Base-by-base conservation (phyloP, 2,888 invertebrate genomes). In the Eupithecia subumbrata region DNA sequence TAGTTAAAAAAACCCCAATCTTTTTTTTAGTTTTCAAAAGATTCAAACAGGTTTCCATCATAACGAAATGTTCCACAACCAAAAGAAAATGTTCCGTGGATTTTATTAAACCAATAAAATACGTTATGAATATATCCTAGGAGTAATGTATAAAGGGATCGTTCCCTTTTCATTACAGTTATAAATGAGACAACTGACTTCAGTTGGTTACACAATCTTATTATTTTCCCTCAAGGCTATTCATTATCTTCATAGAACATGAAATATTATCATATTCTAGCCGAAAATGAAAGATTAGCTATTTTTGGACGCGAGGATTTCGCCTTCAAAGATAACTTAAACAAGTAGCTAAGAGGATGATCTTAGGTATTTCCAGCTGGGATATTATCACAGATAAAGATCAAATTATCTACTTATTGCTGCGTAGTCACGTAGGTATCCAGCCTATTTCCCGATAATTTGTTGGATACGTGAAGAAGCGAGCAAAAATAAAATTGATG, bases 191-290 rank as follows among this genome's bases (percentile, higher is more conserved):
- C 83, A 86, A 84, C 85, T 86, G 86, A 85, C 85, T 80, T 40
- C 80, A 72, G 74, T 76, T 74, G 82, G 83, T 69, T 73, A 76
- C 79, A 60, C 60, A 25, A 78, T 80, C 84, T 86, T 83, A 86
- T 87, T 86, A 87, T 85, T 86, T 85, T 84, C 82, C 83, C 82
- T 80, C 82, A 83, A 84, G 82, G 84, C 85, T 84, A 87, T 85
- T 87, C 84, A 86, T 83, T 73, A 80, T 82, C 68, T 73, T 69
- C 69, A 5, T 64, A 68, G 45, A 72, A 76, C 66, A 76, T 71
- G 75, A 72, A 43, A 68, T 71, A 74, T 64, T 45, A 43, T 71
- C 56, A 18, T 60, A 48, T 40, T 67, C 37, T 66, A 67, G 25
- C 60, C 25, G 60, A 56, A 34, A 69, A 64, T 43, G 11, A 72